Evolutionary conservation across 2,113 vertebrate species (phyloP).

Genomic region (Psittacus erithacus): DNA sequence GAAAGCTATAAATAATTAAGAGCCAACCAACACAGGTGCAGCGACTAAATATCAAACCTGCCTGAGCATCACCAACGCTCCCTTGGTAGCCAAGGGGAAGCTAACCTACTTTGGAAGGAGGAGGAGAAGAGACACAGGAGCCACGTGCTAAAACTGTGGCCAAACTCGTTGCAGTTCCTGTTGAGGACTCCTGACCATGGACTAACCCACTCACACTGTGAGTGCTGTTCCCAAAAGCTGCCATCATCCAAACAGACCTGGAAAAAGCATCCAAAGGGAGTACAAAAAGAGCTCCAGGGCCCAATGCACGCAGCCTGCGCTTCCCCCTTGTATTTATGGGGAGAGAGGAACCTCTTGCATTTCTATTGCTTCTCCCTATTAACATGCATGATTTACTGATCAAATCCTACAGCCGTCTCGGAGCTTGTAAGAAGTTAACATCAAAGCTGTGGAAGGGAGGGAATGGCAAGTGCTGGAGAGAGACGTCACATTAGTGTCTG

Average conservation of each 20-base stretch:
- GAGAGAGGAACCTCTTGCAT: not conserved
- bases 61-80: constrained; percentile 11
- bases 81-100: constrained; percentile 14
- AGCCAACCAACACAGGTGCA: constrained; percentile 15
- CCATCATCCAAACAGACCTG: not conserved
- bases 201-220: accelerated
- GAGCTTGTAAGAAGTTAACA: constrained; percentile 70
- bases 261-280: not conserved
- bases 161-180: not conserved
- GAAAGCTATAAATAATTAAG: constrained; percentile 70
- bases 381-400: constrained; percentile 68
- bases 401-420: constrained; percentile 71
- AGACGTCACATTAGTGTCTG: constrained; percentile 66
- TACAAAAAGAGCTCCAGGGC: not conserved
- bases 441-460: constrained; percentile 73
- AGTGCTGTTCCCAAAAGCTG: not conserved
- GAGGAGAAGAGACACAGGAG: not conserved
- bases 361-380: constrained; percentile 48
- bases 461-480: constrained; percentile 28
- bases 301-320: not conserved
- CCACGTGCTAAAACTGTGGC: not conserved
- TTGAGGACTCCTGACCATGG: not conserved
- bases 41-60: constrained; percentile 46
- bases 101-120: constrained; percentile 28
- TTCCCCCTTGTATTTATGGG: not conserved